phyloP scores from a whole-genome alignment of 2,797 vertebrate species.

The Bryconaethiops microstoma region DNA sequence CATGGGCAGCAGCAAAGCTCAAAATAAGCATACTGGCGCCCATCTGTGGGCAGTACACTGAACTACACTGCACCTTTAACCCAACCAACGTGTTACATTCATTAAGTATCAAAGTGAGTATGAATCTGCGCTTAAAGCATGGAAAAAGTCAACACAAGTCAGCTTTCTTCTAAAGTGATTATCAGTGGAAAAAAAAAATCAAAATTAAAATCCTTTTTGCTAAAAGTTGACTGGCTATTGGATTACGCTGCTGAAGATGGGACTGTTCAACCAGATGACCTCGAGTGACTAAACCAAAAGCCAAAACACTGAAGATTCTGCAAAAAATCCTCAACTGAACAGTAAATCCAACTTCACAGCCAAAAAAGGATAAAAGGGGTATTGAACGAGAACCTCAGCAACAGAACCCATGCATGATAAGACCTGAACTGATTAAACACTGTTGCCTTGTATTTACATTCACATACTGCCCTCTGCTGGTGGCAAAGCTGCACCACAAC shows the following conservation, averaged over 20 bases:
- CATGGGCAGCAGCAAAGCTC: too few relatives aligned
- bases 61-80: too few relatives aligned
- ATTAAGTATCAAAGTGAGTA: background rate
- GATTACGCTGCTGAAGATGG: background rate
- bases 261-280: background rate
- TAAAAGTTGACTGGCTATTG: background rate
- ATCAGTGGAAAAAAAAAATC: background rate
- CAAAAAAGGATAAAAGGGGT: background rate
- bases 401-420: background rate
- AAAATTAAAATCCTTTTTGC: background rate
- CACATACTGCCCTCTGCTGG: slow-evolving; percentile 75
- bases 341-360: background rate
- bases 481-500: slow-evolving; percentile 30
- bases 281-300: background rate
- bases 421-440: background rate
- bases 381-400: background rate
- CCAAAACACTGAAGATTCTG: background rate
- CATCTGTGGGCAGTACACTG: background rate
- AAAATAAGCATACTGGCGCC: background rate
- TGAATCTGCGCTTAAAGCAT: too few relatives aligned
- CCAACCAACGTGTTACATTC: background rate
- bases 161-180: too few relatives aligned
- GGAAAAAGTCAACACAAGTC: too few relatives aligned
- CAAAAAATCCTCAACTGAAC: background rate
- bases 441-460: slow-evolving; percentile 45